Percentiles rank a stretch among this genome's conserved stretches.
These are phyloP conservation scores for Mus minutoides DNA, from an alignment of 2,797 vertebrate species.

Conservation along the genomic window DNA sequence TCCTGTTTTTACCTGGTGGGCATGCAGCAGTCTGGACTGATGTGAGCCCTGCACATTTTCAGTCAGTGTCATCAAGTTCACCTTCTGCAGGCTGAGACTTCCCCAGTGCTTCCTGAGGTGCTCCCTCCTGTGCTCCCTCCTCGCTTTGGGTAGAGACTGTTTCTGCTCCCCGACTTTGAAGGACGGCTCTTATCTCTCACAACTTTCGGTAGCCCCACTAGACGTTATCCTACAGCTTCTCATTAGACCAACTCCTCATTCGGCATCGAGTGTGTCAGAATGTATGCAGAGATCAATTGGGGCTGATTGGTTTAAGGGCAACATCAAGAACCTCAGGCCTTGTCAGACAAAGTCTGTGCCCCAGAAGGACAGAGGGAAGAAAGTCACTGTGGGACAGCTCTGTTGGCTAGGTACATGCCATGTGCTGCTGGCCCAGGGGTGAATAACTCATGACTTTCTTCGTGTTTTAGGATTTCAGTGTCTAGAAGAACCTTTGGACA, in stretches of 20 bases:
- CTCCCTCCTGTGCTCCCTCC: neutral
- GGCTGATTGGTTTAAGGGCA: neutral
- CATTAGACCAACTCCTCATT: neutral
- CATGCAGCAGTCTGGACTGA: neutral
- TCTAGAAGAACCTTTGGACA: conserved; percentile 96
- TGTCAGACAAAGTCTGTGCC: neutral
- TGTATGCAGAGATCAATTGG: neutral
- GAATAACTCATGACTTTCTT: neutral
- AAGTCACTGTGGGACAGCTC: neutral
- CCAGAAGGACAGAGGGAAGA: neutral
- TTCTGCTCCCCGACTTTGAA: neutral
- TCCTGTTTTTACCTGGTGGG: neutral
- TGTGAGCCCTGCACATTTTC: neutral
- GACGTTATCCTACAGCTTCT: neutral
- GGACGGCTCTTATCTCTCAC: neutral
- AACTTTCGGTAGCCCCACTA: neutral
- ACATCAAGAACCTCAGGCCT: neutral
- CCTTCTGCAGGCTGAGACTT: neutral
- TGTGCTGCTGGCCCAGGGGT: neutral
- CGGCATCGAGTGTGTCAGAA: neutral
- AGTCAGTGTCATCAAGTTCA: neutral
- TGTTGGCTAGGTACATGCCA: neutral
- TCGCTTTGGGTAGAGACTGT: neutral
- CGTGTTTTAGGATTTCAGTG: conserved; percentile 91
- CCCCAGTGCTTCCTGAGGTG: neutral